Evolutionary conservation across 1,140 invertebrate species (phyloP).

Genomic region (Metopolophium dirhodum): DNA sequence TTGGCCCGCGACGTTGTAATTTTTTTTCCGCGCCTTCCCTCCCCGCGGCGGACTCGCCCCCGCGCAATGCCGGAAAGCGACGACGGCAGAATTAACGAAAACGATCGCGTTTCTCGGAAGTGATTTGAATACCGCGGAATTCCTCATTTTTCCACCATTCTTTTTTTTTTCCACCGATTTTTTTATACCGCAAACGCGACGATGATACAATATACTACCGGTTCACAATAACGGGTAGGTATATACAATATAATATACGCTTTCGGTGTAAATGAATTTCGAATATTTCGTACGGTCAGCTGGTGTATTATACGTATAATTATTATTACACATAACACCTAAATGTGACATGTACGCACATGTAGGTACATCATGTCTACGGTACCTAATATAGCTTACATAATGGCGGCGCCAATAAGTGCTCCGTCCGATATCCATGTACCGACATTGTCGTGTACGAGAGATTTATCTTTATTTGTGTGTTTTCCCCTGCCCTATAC

Average conservation of each 20-base stretch:
- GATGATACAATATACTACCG: not conserved
- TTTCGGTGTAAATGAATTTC: not conserved
- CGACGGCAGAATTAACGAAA: not conserved
- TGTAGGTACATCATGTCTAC: not conserved
- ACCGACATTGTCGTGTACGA: not conserved
- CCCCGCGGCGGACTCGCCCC: not conserved
- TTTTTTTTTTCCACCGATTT: not conserved
- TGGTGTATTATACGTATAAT: no score
- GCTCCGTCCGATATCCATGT: not conserved
- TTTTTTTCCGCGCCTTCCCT: not conserved
- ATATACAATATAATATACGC: not conserved
- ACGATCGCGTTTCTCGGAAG: not conserved
- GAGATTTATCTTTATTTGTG: not conserved
- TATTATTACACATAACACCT: no score
- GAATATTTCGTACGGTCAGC: not conserved
- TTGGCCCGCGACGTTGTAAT: not conserved
- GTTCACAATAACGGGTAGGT: not conserved
- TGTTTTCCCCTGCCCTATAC: not conserved
- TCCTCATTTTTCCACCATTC: not conserved
- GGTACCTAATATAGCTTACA: not conserved
- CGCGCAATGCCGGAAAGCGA: not conserved
- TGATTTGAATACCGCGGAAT: conserved; percentile 18
- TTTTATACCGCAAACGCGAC: not conserved
- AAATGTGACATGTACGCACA: not conserved
- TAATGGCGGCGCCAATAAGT: not conserved